Percentiles rank a stretch among this genome's conserved stretches.
These are phyloP conservation scores for Panzeria rudis DNA, from an alignment of 2,888 invertebrate species.

Conservation along the genomic window DNA sequence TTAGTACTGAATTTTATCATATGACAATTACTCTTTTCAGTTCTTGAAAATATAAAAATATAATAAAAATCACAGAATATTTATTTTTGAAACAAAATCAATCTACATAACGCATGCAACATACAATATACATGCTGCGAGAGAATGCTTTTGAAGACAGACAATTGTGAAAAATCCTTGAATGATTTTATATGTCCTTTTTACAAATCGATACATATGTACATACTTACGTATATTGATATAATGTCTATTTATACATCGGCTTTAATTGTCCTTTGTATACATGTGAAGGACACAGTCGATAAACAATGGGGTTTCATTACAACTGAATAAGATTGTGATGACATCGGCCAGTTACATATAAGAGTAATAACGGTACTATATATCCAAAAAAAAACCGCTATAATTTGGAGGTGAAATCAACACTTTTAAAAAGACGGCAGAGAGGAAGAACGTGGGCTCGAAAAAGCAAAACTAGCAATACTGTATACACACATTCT, in stretches of 20 bases:
- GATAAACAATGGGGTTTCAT: too few species aligned
- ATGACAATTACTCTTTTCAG: constrained; percentile 25
- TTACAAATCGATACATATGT: background rate
- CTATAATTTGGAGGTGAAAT: too few species aligned
- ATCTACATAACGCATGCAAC: background rate
- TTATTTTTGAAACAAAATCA: background rate
- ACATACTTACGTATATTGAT: background rate
- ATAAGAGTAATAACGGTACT: too few species aligned
- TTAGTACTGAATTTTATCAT: constrained; percentile 7
- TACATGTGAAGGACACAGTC: too few species aligned
- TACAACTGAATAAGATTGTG: too few species aligned
- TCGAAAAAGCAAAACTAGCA: too few species aligned
- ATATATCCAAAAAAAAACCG: too few species aligned
- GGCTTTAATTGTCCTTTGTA: background rate
- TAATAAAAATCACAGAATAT: constrained; percentile 16
- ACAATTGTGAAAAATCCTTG: constrained; percentile 9
- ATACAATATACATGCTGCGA: background rate
- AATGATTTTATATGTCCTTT: background rate
- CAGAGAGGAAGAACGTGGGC: too few species aligned
- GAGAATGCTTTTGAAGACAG: background rate
- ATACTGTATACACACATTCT: too few species aligned
- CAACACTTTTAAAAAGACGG: too few species aligned
- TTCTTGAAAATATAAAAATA: background rate
- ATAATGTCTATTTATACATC: background rate
- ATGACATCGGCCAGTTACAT: too few species aligned